phyloP scores from a whole-genome alignment of 2,797 vertebrate species.

The Bovichtus variegatus region DNA sequence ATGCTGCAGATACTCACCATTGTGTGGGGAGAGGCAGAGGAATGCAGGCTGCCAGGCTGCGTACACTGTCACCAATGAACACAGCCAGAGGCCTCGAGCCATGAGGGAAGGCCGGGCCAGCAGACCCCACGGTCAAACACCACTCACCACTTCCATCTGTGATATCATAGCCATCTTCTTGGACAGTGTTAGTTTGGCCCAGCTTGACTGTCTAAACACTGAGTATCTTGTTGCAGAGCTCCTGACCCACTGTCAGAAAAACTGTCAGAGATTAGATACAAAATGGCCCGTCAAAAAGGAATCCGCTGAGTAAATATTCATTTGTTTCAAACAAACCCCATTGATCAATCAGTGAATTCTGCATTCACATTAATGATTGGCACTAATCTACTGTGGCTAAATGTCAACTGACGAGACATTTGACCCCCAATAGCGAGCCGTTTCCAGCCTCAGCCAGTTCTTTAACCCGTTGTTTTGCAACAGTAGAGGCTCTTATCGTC shows the following conservation, averaged over 20 bases:
- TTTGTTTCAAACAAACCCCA: slow-evolving; percentile 39
- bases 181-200: slow-evolving; percentile 33
- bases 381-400: slow-evolving; percentile 44
- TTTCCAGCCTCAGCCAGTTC: slow-evolving; percentile 80
- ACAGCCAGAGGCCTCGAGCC: slow-evolving; percentile 78
- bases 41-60: slow-evolving; percentile 80
- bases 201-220: slow-evolving; percentile 43
- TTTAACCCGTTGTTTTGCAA: slow-evolving; percentile 77
- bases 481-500: slow-evolving; percentile 40
- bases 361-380: slow-evolving; percentile 34
- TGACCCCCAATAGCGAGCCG: slow-evolving; percentile 60
- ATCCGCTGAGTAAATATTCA: slow-evolving; percentile 51
- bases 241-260: slow-evolving; percentile 36
- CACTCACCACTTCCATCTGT: slow-evolving; percentile 50
- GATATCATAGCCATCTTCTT: slow-evolving; percentile 55
- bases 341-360: slow-evolving; percentile 49
- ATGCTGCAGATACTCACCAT: slow-evolving; percentile 82
- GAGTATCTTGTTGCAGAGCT: slow-evolving; percentile 25
- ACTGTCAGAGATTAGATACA: slow-evolving; percentile 54
- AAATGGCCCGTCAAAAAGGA: slow-evolving; percentile 22
- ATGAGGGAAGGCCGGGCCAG: slow-evolving; percentile 53
- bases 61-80: slow-evolving; percentile 78
- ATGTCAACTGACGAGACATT: slow-evolving; percentile 70
- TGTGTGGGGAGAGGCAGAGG: slow-evolving; percentile 81
- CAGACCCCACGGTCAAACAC: slow-evolving; percentile 51